Percentiles rank a stretch among this genome's conserved stretches.
Conservation (phyloP, 2,888 invertebrate genomes). For the Anoncus sp. region DNA sequence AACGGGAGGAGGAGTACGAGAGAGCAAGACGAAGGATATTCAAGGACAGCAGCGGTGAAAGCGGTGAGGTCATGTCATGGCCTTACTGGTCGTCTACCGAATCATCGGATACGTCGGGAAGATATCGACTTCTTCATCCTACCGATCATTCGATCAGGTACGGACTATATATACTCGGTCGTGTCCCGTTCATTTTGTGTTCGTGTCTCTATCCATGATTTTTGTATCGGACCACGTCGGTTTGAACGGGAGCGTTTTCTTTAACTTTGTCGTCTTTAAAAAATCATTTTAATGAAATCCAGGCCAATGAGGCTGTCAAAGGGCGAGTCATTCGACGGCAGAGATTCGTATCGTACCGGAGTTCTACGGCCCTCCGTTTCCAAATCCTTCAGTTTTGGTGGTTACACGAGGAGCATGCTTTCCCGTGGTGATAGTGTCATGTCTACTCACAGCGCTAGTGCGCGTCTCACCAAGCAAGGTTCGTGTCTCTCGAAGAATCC, state of each 20-base stretch:
- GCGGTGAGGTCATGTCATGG: constrained; percentile 79
- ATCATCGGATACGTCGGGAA: constrained; percentile 79
- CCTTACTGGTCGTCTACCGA: constrained; percentile 81
- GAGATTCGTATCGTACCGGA: constrained; percentile 82
- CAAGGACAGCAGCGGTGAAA: constrained; percentile 82
- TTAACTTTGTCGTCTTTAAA: constrained; percentile 1
- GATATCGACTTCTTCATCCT: constrained; percentile 79
- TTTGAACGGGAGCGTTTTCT: neutral
- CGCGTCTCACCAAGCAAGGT: constrained; percentile 92
- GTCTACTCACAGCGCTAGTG: constrained; percentile 87
- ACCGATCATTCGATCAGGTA: constrained; percentile 78
- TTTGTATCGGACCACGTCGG: too few relatives aligned
- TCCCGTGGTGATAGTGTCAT: constrained; percentile 87
- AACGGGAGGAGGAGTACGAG: constrained; percentile 95
- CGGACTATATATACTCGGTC: neutral
- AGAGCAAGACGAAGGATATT: constrained; percentile 94
- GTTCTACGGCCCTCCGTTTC: constrained; percentile 86
- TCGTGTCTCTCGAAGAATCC: constrained; percentile 54
- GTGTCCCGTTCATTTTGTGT: neutral
- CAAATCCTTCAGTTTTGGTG: constrained; percentile 95
- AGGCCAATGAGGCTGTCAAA: constrained; percentile 83
- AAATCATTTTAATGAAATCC: constrained; percentile 25
- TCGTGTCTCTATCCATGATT: neutral
- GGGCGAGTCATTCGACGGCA: constrained; percentile 84
- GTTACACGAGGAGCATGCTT: constrained; percentile 87